Base-by-base conservation (phyloP, 2,797 vertebrate genomes). In the Orientallactaga sibirica region DNA sequence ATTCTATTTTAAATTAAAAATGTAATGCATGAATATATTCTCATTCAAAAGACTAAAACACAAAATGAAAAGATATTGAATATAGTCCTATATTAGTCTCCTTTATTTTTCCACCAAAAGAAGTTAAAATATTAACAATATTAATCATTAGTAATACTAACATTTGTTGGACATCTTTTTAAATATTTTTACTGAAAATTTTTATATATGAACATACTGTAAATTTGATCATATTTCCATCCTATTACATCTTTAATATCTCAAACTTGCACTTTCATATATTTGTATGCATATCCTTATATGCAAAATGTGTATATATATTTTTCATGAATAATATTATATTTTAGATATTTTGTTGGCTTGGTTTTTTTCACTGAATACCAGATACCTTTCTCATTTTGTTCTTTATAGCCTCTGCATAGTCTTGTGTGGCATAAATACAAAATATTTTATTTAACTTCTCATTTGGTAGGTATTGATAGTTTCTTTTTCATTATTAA, bases 1-100 rank as follows among this genome's bases (percentile, higher is more conserved):
- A 87, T 87, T 96, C 90, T 95, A 58, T 93, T 96, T 92, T 95
- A 94, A 97, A 97, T 97, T 97, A 96, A 95, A 96, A 97, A 96
- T 84, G 27, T 88, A 95, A 90, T 89, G 85, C 74, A 86, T 93
- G 80, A 93, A 88, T 83, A 93, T 94, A 91, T 87, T 93, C 89
- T 85, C 64, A 94, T 83, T 91, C 71, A 89, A 90, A 94, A 90
- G 43, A 87, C 61, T 52, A 33, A 92, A 88, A 55, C 67, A 91
- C 67, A 91, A 86, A 88, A 92, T 79, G 64, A 55, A 95, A 88
- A 86, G 41, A 85, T 5, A 68, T 15, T 37, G 33, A 90, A 74
- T 80, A 85, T 24, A 64, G 41, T 85, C 15, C 62, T 67, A 6
- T 79, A 29, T 15, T 5, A 70, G 16, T 84, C 8, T 33, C 58